Evolutionary conservation across 2,113 vertebrate genomes (phyloP), one percentile per base, ranked within the genome.

Genomic region (Halichoerus grypus): DNA sequence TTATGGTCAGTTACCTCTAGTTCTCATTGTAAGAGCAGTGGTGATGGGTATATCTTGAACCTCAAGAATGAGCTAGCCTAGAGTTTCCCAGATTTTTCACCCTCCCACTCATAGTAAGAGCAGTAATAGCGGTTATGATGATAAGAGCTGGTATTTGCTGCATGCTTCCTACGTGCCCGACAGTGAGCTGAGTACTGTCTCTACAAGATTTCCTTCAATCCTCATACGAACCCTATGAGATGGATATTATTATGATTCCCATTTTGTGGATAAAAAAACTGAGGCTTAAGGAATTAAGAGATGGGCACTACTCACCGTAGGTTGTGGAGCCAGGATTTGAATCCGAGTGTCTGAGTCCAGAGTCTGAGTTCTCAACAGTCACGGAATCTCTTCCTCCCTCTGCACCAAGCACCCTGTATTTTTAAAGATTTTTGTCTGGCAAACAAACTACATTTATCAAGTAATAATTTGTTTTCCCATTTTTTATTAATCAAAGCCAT

Each of bases 401-500:
- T 59, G 59, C 1, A n/a, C 49, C 3, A 0, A 7, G 42, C 13
- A 55, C 42, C 49, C n/a, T 0, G 0, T 77, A 85, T 96, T 97
- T 96, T 81, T 36, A 82, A 94, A 97, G 97, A 96, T 95, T 97
- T 97, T 95, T 97, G 96, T 97, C 96, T 95, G 46, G 76, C 84
- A 95, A 95, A 92, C 80, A 91, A 96, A 96, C 97, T 97, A 77
- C 59, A 95, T 88, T 97, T 98, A 98, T 97, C 96, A 97, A 94
- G 91, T 77, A 82, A 92, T 97, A 96, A 98, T 98, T 98, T 97
- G 97, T 98, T 98, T 98, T 95, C 93, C 84, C 81, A 88, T 96
- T 94, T 97, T 96, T 96, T 97, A 96, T 97, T 98, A 97, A 97
- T 97, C 98, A 98, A 96, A 98, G 93, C 93, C 81, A 61, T 94